Conservation (phyloP, 2,888 invertebrate genomes). For the Nephrotoma flavescens region DNA sequence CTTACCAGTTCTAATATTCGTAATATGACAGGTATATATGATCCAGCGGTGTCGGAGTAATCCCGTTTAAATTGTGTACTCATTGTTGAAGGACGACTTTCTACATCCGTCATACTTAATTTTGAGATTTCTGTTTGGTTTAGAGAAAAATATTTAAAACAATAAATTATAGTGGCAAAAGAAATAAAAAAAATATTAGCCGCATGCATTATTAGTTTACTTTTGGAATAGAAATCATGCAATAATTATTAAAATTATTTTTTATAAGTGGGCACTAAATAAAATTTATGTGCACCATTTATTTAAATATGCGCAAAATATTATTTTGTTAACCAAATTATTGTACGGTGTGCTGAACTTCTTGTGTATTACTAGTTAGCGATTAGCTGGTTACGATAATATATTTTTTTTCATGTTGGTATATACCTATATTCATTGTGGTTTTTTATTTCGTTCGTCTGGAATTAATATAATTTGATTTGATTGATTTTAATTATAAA, state of each 20-base stretch:
- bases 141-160: neutral
- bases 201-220: neutral
- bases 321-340: no score
- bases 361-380: no score
- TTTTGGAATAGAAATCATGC: neutral
- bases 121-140: constrained; percentile 7
- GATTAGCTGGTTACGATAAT: neutral
- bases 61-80: neutral
- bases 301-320: no score
- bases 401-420: neutral
- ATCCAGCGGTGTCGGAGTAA: neutral
- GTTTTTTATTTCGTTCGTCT: neutral
- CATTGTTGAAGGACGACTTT: constrained; percentile 6
- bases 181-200: neutral
- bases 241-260: neutral
- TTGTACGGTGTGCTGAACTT: neutral
- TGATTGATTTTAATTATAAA: neutral
- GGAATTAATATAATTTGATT: neutral
- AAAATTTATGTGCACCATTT: no score
- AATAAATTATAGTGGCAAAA: neutral
- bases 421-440: neutral
- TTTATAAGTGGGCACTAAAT: no score
- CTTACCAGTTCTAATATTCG: constrained; percentile 8
- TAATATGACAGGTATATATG: constrained; percentile 6
- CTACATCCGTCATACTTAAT: constrained; percentile 8